Percentiles rank a stretch among this genome's conserved stretches.
These are phyloP conservation scores for Lycodopsis pacificus DNA, from an alignment of 2,797 vertebrate genomes.

Conservation along the genomic window DNA sequence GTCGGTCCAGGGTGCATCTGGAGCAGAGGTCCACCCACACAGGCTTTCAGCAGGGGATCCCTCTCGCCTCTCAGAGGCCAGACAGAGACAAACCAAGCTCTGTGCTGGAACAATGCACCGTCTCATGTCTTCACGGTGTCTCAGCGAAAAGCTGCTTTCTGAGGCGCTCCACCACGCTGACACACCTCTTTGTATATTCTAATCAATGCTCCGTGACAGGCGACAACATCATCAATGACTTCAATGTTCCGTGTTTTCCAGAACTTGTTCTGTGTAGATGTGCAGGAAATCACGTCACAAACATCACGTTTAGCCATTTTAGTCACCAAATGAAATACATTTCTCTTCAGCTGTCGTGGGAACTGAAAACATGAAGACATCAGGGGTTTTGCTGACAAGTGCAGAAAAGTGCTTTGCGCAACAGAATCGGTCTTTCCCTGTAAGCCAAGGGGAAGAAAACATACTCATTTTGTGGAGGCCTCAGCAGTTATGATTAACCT, in stretches of 20 bases:
- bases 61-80: constrained; percentile 42
- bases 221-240: neutral
- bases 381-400: constrained; percentile 59
- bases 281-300: neutral
- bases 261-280: neutral
- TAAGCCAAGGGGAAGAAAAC: constrained; percentile 44
- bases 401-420: constrained; percentile 37
- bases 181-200: neutral
- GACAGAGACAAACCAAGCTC: constrained; percentile 59
- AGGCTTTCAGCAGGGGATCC: constrained; percentile 56
- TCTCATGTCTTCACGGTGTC: constrained; percentile 37
- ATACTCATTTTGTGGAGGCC: constrained; percentile 15
- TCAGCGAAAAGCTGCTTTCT: constrained; percentile 54
- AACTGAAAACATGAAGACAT: constrained; percentile 29
- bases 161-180: constrained; percentile 1
- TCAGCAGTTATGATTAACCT: constrained; percentile 64
- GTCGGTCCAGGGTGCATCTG: constrained; percentile 69
- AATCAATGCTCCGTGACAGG: neutral
- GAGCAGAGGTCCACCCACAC: constrained; percentile 73
- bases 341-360: neutral
- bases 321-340: neutral
- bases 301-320: neutral
- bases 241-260: neutral
- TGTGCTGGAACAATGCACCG: constrained; percentile 66
- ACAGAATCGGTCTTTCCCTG: constrained; percentile 22